Percentiles rank a stretch among this genome's conserved stretches.
Conservation (phyloP, 2,113 vertebrate genomes). For the Ptilonorhynchus violaceus region DNA sequence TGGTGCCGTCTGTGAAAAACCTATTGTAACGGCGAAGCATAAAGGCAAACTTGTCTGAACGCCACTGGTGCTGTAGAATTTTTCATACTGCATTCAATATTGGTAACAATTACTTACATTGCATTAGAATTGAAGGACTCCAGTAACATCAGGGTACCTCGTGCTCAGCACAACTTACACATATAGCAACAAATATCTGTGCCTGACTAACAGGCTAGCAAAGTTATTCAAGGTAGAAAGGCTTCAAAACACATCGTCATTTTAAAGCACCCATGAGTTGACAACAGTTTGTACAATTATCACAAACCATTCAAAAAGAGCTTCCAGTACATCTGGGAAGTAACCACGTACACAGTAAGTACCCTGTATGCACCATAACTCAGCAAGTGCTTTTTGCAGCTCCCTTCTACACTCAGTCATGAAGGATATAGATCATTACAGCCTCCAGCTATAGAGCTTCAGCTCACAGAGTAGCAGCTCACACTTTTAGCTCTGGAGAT, state of each 20-base stretch:
- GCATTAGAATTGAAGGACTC: not conserved
- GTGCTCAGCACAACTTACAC: not conserved
- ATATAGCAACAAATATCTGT: not conserved
- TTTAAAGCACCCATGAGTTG: slow-evolving; percentile 11
- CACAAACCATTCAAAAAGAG: not conserved
- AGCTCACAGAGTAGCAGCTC: slow-evolving; percentile 57
- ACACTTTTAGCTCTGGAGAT: slow-evolving; percentile 65
- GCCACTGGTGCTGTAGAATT: not conserved
- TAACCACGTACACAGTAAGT: not conserved
- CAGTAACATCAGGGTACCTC: not conserved
- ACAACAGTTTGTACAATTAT: not conserved
- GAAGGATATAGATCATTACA: slow-evolving; percentile 60
- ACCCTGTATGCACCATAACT: not conserved
- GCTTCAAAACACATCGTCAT: not conserved
- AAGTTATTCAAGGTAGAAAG: not conserved
- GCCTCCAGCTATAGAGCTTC: slow-evolving; percentile 56
- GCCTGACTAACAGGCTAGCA: not conserved
- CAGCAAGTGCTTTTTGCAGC: slow-evolving; percentile 44
- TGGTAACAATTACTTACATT: not conserved
- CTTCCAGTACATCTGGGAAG: not conserved
- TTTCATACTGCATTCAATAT: not conserved
- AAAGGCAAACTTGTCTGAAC: not conserved
- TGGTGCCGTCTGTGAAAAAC: not conserved
- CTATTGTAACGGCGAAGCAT: not conserved
- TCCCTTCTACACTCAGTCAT: slow-evolving; percentile 35